Evolutionary conservation across 2,888 invertebrate species (phyloP), one percentile per base, ranked within the genome.

Genomic region (Euzetes globulus): DNA sequence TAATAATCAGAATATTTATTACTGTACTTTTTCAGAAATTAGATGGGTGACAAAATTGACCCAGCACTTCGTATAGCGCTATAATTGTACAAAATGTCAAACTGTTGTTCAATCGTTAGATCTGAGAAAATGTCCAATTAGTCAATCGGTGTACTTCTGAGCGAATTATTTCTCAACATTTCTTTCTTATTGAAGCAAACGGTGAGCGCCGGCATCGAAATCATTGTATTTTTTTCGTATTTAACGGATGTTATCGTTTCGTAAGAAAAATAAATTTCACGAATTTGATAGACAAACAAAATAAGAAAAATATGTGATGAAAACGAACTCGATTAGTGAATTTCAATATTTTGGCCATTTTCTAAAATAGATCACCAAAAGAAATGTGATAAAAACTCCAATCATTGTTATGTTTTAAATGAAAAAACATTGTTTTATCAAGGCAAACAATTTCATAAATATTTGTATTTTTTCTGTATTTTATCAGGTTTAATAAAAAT

Each of bases 251-350:
- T 60, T 60, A 13, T 60, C 19, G 60, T 60, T 60, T 60, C 11
- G 29, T 60, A 60, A 15, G 27, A 60, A 27, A 60, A 60, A 60
- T 60, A 60, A 60, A 60, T 60, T 60, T 60, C 15, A 60, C 60
- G 1, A 1, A 60, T 60, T 60, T 29, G 7, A 3, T 2, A 60
- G 15, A 15, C 29, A 60, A 27, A 60, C 60, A 60, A 60, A 60
- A 27, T 3, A 27, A 1, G 27, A 60, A 27, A 27, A 7, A 60
- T 19, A 27, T n/a, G 50, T 50, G 19, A 9, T 9, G 1, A n/a
- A 50, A 19, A 50, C 6, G n/a, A n/a, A 50, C 50, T 47, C 7
- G 13, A 47, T n/a, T 47, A 7, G 5, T 47, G 13, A 47, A 47
- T n/a, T 47, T 13, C 9, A 4, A 6, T 33, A 33, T 6, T 33